These are phyloP conservation scores for Otis tarda DNA, from an alignment of 2,113 vertebrate species.

Conservation along the genomic window DNA sequence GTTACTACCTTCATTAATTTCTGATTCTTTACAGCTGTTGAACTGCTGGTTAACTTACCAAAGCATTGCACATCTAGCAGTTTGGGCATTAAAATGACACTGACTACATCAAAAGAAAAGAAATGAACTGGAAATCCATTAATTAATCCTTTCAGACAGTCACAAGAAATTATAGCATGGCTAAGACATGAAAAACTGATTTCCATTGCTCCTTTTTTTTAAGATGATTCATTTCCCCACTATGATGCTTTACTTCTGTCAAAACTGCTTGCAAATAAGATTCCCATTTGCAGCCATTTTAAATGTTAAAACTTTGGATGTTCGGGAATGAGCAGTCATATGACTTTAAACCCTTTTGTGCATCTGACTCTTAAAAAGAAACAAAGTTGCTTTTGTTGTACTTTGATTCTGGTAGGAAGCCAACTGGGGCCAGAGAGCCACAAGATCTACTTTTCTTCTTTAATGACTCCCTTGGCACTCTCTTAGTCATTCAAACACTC, in stretches of 20 bases:
- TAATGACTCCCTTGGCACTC: neutral
- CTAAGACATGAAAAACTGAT: neutral
- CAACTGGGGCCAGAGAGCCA: neutral
- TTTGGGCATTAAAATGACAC: neutral
- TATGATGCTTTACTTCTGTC: neutral
- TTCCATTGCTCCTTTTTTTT: neutral
- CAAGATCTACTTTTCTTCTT: neutral
- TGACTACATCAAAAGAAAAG: neutral
- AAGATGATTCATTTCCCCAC: neutral
- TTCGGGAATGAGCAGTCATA: neutral
- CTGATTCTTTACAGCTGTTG: constrained; percentile 8
- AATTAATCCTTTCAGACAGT: neutral
- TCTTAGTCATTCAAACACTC: neutral
- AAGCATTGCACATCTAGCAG: neutral
- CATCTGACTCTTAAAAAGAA: neutral
- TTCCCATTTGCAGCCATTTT: neutral
- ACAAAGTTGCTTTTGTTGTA: neutral
- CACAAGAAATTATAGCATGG: neutral
- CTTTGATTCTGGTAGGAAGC: neutral
- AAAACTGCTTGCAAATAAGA: neutral
- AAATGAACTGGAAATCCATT: neutral
- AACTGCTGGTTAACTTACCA: constrained; percentile 6
- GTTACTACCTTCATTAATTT: constrained; percentile 23
- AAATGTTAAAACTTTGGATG: neutral
- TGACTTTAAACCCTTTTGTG: neutral